A percentile compares a stretch with the other conserved stretches of the same genome.
phyloP scores from a whole-genome alignment of 2,797 vertebrate species.

The Poeciliopsis gracilis region DNA sequence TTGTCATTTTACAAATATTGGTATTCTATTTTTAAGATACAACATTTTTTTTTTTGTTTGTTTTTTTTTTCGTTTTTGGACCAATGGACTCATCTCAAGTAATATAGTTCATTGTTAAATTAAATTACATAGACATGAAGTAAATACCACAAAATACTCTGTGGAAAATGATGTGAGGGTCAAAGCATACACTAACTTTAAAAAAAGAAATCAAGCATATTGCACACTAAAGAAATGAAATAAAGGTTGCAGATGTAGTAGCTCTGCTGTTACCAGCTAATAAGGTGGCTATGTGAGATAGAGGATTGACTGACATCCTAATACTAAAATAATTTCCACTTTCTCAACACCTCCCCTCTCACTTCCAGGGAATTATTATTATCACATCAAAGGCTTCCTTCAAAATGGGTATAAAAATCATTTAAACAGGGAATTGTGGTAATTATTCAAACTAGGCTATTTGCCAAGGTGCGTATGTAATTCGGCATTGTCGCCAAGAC shows the following conservation, averaged over 20 bases:
- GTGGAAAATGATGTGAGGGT: conserved; percentile 47
- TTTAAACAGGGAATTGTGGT: conserved; percentile 96
- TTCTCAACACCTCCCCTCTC: conserved; percentile 79
- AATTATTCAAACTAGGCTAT: conserved; percentile 98
- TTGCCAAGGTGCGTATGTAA: conserved; percentile 91
- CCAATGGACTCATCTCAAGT: not conserved
- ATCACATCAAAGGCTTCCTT: conserved; percentile 97
- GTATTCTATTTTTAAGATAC: not conserved
- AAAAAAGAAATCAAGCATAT: conserved; percentile 75
- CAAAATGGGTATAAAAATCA: conserved; percentile 93
- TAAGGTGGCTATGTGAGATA: conserved; percentile 86
- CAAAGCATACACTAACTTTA: conserved; percentile 52
- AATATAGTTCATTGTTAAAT: not conserved
- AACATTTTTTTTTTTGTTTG: not conserved
- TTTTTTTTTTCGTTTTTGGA: not conserved
- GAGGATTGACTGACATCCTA: conserved; percentile 93
- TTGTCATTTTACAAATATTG: not conserved
- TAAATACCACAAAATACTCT: conserved; percentile 47
- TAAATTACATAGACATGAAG: conserved; percentile 11
- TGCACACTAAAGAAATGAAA: conserved; percentile 73
- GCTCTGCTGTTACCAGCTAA: conserved; percentile 97
- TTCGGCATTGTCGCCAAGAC: conserved; percentile 86
- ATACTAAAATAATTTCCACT: conserved; percentile 97
- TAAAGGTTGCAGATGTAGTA: conserved; percentile 78
- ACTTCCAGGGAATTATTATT: conserved; percentile 91